phyloP scores from a whole-genome alignment of 2,888 invertebrate genomes.

The Tortrix viridana region DNA sequence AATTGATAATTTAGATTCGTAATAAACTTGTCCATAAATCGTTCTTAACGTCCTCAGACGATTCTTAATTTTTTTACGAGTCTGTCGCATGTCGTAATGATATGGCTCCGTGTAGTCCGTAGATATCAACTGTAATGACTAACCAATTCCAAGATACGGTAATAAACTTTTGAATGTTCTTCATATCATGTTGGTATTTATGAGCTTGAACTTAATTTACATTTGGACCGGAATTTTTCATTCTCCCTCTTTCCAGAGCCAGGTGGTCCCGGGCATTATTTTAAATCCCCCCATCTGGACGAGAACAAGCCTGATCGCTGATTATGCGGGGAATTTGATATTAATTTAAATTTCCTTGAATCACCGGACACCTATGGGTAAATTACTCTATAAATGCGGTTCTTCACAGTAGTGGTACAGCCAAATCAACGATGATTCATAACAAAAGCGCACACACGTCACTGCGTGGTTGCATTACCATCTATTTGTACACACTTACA shows the following conservation, averaged over 20 bases:
- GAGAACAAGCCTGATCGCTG: slow-evolving; percentile 24
- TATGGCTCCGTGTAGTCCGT: background rate
- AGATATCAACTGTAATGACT: background rate
- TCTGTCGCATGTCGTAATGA: background rate
- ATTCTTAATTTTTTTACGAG: slow-evolving; percentile 13
- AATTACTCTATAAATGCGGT: too few species aligned
- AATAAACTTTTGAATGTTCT: too few species aligned
- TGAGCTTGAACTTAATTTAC: background rate
- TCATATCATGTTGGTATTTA: too few species aligned
- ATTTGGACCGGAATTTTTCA: background rate
- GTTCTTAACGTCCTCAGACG: slow-evolving; percentile 1
- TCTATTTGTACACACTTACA: too few species aligned
- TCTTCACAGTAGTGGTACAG: too few species aligned
- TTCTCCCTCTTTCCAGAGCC: background rate
- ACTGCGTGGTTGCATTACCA: too few species aligned
- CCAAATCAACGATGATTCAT: too few species aligned
- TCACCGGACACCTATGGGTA: too few species aligned
- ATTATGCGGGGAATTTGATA: slow-evolving; percentile 23
- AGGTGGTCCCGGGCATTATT: slow-evolving; percentile 27
- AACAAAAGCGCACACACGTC: too few species aligned
- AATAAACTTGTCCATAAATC: slow-evolving; percentile 16
- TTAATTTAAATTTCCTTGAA: too few species aligned
- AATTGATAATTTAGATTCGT: slow-evolving; percentile 20
- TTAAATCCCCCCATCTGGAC: slow-evolving; percentile 4
- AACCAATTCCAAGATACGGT: background rate